A percentile compares a stretch with the other conserved stretches of the same genome.
Evolutionary conservation across 2,113 vertebrate genomes (phyloP).

Genomic region (Nycticorax nycticorax): DNA sequence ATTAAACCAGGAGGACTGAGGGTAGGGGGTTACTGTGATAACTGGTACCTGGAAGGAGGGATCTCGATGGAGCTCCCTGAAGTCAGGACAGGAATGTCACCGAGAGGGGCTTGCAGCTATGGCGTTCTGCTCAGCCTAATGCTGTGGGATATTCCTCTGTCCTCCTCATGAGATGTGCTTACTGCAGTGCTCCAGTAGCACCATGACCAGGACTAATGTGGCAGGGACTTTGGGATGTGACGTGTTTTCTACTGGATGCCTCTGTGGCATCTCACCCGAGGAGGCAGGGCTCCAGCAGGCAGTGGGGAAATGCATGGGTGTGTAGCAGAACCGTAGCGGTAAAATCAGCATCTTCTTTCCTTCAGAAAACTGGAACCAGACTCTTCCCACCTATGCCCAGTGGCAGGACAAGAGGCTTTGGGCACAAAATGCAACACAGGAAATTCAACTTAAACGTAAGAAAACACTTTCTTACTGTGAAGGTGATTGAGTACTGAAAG

Average conservation of each 20-base stretch:
- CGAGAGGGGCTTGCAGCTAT: background rate
- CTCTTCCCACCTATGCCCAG: background rate
- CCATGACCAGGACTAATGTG: background rate
- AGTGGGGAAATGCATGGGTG: background rate
- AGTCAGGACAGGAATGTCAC: background rate
- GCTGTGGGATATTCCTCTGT: background rate
- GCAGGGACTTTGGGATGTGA: background rate
- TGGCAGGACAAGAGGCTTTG: background rate
- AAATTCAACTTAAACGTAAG: background rate
- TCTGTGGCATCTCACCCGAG: background rate
- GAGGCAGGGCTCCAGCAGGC: background rate
- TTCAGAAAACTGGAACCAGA: background rate
- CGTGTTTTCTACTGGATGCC: background rate
- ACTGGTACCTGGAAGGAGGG: background rate
- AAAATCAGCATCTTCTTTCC: background rate
- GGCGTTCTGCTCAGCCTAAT: background rate
- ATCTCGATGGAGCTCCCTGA: background rate
- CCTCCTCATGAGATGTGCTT: background rate
- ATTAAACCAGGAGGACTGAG: background rate
- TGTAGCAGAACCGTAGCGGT: background rate
- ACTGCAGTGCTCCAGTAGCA: background rate
- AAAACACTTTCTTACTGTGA: background rate
- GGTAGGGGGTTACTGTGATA: background rate
- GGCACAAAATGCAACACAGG: background rate
- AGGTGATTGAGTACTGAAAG: background rate